Evolutionary conservation across 2,888 invertebrate genomes (phyloP).

Genomic region (Sarcophaga caerulescens): DNA sequence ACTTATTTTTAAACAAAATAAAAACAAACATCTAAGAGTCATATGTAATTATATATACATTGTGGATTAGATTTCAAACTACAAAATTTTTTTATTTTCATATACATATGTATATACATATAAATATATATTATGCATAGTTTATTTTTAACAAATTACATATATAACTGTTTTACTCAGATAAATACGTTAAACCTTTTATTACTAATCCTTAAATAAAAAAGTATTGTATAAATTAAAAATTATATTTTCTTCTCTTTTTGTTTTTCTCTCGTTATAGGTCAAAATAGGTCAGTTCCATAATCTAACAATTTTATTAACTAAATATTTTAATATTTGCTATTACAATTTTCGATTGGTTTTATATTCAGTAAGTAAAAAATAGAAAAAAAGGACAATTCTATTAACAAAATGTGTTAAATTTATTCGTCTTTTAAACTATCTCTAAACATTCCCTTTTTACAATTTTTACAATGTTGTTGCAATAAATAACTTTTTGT

Average conservation of each 20-base stretch:
- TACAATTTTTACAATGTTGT: background rate
- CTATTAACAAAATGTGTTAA: background rate
- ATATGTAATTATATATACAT: background rate
- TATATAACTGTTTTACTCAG: constrained; percentile 53
- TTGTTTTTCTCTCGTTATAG: constrained; percentile 27
- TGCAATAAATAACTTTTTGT: too few species aligned
- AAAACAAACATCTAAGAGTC: too few species aligned
- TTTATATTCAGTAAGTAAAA: constrained; percentile 1
- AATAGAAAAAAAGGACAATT: background rate
- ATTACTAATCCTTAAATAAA: constrained; percentile 56
- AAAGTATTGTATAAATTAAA: constrained; percentile 39
- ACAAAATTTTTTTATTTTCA: constrained; percentile 12
- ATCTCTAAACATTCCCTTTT: background rate
- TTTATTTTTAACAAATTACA: constrained; percentile 62
- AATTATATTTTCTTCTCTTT: constrained; percentile 27
- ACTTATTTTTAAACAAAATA: too few species aligned
- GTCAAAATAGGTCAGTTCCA: constrained; percentile 50
- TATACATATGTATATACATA: constrained; percentile 6
- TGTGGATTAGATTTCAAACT: background rate
- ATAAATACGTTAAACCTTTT: constrained; percentile 49
- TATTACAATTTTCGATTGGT: constrained; percentile 51
- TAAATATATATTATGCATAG: constrained; percentile 38
- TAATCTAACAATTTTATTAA: constrained; percentile 53
- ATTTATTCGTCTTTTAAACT: background rate
- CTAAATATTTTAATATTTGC: constrained; percentile 57